Evolutionary conservation across 2,113 vertebrate genomes (phyloP), one percentile per base, ranked within the genome.

Genomic region (Scalopus aquaticus): DNA sequence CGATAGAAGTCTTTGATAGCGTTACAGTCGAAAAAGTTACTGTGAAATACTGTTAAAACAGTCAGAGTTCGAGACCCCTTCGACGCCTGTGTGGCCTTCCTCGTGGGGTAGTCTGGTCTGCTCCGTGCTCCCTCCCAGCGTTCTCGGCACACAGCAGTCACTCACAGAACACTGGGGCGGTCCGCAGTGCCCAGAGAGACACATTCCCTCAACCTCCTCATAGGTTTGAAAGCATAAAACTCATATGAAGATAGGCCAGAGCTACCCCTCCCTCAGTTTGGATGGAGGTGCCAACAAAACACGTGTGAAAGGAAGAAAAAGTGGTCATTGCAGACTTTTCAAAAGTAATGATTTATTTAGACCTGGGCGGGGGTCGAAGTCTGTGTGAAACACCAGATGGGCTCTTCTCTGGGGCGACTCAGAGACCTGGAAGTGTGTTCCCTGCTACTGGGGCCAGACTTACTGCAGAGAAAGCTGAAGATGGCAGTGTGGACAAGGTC

Each of bases 341-440:
- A 73, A 56, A 67, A 58, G 10, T 74, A 87, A 51, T 73, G 7
- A 30, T 65, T 94, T 32, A 30, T 65, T 94, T 32, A 79, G 32
- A 64, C 58, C 10, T n/a, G n/a, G 3, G 24, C 3, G 5, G 9
- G 6, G 9, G 4, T n/a, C n/a, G n/a, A n/a, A n/a, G n/a, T n/a
- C n/a, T n/a, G n/a, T n/a, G n/a, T n/a, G n/a, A n/a, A n/a, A n/a
- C n/a, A n/a, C n/a, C n/a, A 11, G 3, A 8, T 51, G 1, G 4
- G 9, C 3, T 35, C 28, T 67, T 62, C 26, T 19, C 70, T 64
- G 17, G 8, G 51, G 49, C 62, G 30, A 92, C 8, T 54, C 30
- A 54, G 28, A 64, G 46, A 76, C 35, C 16, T 6, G 3, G 54
- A 22, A 56, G 9, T 22, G 54, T 22, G 54, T 22, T 5, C 54